Evolutionary conservation across 1,140 invertebrate species (phyloP), one percentile per base, ranked within the genome.

Genomic region (Lasioglossum baleicum): DNA sequence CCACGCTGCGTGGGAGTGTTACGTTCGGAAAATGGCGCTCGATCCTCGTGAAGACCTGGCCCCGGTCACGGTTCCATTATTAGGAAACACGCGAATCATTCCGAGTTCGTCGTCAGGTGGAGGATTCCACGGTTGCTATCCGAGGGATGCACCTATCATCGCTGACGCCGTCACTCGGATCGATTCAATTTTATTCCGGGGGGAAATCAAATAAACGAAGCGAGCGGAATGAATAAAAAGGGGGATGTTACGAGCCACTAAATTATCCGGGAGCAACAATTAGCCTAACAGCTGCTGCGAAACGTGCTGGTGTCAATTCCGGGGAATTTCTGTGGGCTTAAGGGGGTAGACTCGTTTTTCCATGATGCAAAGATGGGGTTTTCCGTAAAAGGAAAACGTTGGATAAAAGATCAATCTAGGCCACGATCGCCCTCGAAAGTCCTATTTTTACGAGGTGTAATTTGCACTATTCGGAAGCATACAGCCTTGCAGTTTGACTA

Each of bases 71-170:
- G 63, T 40, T 69, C 58, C 56, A 74, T 56, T 48, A 40, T 60
- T n/a, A 44, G 11, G 26, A 44, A 77, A 61, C 40, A 26, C 40
- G 64, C 76, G 11, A 56, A 15, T 73, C 77, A 78, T 81, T 70
- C 61, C 81, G 70, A 80, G 58, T 61, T 74, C 75, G 35, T 72
- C 79, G 87, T 90, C 90, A 90, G 88, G 89, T 91, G 90, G 88
- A 90, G 86, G 81, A 71, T 89, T 90, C 88, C 90, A 89, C 89
- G 88, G 48, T 73, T 72, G n/a, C 31, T 15, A 42, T 31, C 44
- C 13, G 51, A 17, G 66, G 60, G 51, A 66, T 58, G 67, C 56
- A 26, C 17, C 5, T 13, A 31, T 31, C 74, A 8, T 40, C 15
- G 20, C 13, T 6, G 56, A 31, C 15, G 40, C 22, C 42, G 17